Evolutionary conservation across 1,140 invertebrate species (phyloP).

Genomic region (honey bee (Apis mellifera)): DNA sequence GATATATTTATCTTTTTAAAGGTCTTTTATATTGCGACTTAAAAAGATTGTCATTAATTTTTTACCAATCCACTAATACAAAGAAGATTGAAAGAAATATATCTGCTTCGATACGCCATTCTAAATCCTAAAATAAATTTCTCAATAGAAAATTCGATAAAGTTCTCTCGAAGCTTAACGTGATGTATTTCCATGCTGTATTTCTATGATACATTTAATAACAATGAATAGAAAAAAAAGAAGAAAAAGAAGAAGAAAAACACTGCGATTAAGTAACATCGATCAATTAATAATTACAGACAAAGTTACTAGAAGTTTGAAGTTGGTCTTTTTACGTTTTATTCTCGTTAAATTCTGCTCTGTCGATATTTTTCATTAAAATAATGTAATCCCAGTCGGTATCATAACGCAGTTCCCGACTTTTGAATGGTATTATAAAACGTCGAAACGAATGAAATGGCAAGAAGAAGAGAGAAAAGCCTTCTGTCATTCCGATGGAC

Average conservation of each 20-base stretch:
- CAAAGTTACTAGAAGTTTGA: neutral
- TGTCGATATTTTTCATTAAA: constrained; percentile 22
- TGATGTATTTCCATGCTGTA: neutral
- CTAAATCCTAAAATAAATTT: neutral
- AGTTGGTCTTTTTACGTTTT: neutral
- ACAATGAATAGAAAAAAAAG: neutral
- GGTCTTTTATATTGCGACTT: neutral
- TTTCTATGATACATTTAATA: neutral
- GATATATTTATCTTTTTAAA: too few species aligned
- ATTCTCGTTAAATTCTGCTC: neutral
- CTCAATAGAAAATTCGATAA: neutral
- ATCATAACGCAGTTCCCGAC: neutral
- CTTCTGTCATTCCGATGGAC: constrained; percentile 26
- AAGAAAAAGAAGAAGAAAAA: neutral
- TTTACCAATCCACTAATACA: neutral
- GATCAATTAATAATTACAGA: neutral
- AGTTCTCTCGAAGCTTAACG: neutral
- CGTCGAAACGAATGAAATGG: constrained; percentile 24
- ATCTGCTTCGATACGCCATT: neutral
- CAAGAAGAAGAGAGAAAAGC: constrained; percentile 11
- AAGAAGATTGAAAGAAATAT: neutral
- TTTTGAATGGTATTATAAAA: constrained; percentile 36
- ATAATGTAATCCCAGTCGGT: neutral
- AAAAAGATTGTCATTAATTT: neutral
- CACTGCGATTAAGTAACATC: neutral